Base-by-base conservation (phyloP, 2,113 vertebrate genomes). In the Psilopsiagon aymara region DNA sequence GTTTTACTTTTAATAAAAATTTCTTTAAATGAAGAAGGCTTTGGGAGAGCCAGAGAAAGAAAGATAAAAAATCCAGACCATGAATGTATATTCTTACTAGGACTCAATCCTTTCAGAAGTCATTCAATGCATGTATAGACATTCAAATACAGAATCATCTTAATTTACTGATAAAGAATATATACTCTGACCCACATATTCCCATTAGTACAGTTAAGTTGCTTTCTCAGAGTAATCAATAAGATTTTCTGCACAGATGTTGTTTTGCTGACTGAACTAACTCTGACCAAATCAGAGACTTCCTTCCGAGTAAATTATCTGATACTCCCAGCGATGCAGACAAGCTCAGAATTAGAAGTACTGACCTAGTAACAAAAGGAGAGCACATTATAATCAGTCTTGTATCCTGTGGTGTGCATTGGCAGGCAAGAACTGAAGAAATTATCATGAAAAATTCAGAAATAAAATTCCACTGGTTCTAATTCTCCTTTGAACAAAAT, bases 291-390 rank as follows among this genome's bases (percentile, higher is more conserved):
- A 52, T 57, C 83, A 86, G 73, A 94, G 11, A 35, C 57, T 69
- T 88, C 77, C 57, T 94, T 81, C 73, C 1, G 14, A 93, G 66
- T 39, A 92, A 81, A 92, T 83, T 16, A 86, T 90, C 76, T 93
- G 83, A 86, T 57, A 64, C 41, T 93, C 74, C 67, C 86, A 68
- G 80, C 68, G 83, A 96, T 1, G 19, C 92, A 94, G 81, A 69
- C 74, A 79, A 92, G 77, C 49, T 78, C 81, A 53, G 80, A 96
- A 97, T 95, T 79, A 88, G 80, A 93, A 97, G 64, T 64, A 86
- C 47, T 93, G 92, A 95, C 92, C 90, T 93, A 92, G 77, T 88
- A 96, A 96, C 64, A 88, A 86, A 84, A 84, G 63, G 43, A 88
- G 68, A 94, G 44, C 62, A 79, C 17, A 35, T 23, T 71, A 44